Conservation (phyloP, 1,140 invertebrate genomes). For the Pectinophora gossypiella region DNA sequence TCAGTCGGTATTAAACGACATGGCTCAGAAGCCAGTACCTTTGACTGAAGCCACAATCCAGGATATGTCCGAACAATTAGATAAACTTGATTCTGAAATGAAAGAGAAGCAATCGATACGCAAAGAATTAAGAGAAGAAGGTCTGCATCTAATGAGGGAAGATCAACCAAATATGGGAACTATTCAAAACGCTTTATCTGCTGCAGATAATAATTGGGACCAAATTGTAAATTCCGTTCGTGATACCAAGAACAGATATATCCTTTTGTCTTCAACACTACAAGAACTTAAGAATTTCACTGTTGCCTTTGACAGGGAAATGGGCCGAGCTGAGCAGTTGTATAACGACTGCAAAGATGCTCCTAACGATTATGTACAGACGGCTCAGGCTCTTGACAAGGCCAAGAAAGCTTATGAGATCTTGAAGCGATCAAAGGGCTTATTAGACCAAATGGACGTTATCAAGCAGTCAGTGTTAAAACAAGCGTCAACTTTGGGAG, state of each 20-base stretch:
- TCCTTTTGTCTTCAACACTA: constrained; percentile 82
- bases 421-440: constrained; percentile 83
- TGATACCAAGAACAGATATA: constrained; percentile 85
- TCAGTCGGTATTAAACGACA: constrained; percentile 72
- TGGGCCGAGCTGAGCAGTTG: constrained; percentile 80
- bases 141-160: constrained; percentile 85
- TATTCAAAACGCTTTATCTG: constrained; percentile 85
- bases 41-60: constrained; percentile 78
- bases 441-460: constrained; percentile 84
- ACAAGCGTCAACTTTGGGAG: constrained; percentile 84
- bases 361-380: constrained; percentile 80
- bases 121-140: constrained; percentile 78
- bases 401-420: constrained; percentile 84
- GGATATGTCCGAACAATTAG: constrained; percentile 74
- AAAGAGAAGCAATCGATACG: constrained; percentile 67
- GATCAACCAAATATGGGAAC: constrained; percentile 86
- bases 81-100: constrained; percentile 61
- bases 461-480: constrained; percentile 83
- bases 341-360: constrained; percentile 77
- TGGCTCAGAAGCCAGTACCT: constrained; percentile 76
- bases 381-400: constrained; percentile 81
- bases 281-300: constrained; percentile 85
- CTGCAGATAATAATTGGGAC: constrained; percentile 87
- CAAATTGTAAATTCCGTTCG: constrained; percentile 83
- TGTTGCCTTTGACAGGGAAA: constrained; percentile 80